Conservation (phyloP, 1,140 invertebrate genomes). For the Nautilus pompilius region DNA sequence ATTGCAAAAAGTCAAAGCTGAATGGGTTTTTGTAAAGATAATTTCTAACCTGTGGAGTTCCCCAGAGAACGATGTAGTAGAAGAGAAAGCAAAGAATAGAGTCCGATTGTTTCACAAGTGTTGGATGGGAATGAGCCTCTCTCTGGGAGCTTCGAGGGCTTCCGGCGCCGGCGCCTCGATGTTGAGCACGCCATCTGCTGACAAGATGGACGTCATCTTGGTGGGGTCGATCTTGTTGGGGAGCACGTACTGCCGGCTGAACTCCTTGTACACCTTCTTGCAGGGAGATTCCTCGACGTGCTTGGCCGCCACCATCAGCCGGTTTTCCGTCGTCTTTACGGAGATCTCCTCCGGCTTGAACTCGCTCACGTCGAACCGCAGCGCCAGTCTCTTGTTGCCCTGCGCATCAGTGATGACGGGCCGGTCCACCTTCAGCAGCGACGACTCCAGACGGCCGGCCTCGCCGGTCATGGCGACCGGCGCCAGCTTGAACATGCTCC, state of each 20-base stretch:
- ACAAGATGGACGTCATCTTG: conserved; percentile 39
- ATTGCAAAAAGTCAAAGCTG: no score
- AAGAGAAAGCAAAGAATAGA: no score
- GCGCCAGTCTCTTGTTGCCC: conserved; percentile 40
- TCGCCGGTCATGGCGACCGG: conserved; percentile 11
- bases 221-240: conserved; percentile 45
- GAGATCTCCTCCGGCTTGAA: conserved; percentile 50
- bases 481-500: conserved; percentile 36
- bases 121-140: conserved; percentile 42
- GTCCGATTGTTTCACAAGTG: no score
- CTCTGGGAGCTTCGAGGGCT: conserved; percentile 29
- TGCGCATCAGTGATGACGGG: conserved; percentile 36
- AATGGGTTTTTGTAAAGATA: no score
- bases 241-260: conserved; percentile 43
- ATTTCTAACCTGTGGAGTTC: no score
- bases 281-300: conserved; percentile 39
- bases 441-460: conserved; percentile 8
- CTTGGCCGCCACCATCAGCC: conserved; percentile 41
- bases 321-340: conserved; percentile 43
- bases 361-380: conserved; percentile 46
- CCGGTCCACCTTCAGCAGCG: conserved; percentile 32
- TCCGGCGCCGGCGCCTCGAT: conserved; percentile 46
- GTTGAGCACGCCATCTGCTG: conserved; percentile 46
- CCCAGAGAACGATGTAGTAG: no score
- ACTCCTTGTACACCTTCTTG: conserved; percentile 41